Conservation (phyloP, 92 coral and sea anemone species). For the Pocillopora grandis region DNA sequence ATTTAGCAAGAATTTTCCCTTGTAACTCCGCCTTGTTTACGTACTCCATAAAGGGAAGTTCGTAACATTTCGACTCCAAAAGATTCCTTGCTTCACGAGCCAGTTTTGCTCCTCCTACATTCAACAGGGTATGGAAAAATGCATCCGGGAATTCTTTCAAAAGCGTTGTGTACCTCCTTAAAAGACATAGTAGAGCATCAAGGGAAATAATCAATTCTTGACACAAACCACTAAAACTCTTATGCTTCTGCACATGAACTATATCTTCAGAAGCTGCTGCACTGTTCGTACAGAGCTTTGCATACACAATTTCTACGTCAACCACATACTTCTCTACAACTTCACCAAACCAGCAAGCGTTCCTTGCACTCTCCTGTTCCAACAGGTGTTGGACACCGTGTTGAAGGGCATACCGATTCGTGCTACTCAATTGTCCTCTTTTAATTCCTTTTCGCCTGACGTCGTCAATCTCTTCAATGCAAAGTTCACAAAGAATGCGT, state of each 20-base stretch:
- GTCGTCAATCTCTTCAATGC: constrained; percentile 15
- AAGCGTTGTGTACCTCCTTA: not conserved
- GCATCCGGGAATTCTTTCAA: not conserved
- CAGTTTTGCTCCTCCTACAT: not conserved
- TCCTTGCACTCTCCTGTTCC: too few relatives aligned
- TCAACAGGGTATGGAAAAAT: constrained; percentile 11
- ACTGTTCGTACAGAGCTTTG: not conserved
- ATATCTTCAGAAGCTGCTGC: not conserved
- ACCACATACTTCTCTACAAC: not conserved
- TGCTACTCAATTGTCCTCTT: not conserved
- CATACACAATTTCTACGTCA: constrained; percentile 10
- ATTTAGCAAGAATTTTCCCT: not conserved
- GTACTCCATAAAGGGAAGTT: constrained; percentile 2
- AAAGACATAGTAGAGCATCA: too few relatives aligned
- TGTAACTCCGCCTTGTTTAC: not conserved
- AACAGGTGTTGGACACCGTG: constrained; percentile 5
- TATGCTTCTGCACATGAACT: not conserved
- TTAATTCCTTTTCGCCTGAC: not conserved
- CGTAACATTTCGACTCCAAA: constrained; percentile 3
- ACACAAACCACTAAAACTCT: not conserved
- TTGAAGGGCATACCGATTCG: constrained; percentile 7
- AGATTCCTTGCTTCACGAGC: not conserved
- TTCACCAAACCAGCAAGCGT: not conserved
- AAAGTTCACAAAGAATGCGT: constrained; percentile 35
- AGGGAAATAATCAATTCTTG: not conserved